phyloP scores from a whole-genome alignment of 2,797 vertebrate species.

The Phoebastria nigripes region DNA sequence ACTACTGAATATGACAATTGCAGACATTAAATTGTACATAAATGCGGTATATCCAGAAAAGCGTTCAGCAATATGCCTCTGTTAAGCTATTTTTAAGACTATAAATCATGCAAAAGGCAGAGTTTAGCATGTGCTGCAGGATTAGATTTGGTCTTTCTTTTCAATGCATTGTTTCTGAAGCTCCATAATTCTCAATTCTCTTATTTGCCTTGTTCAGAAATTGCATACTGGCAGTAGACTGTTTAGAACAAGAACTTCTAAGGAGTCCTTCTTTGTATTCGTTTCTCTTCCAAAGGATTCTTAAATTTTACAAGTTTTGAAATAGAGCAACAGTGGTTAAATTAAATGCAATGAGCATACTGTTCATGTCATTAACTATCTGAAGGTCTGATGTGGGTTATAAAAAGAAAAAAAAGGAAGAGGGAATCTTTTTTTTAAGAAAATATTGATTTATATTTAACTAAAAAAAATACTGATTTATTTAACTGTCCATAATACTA shows the following conservation, averaged over 20 bases:
- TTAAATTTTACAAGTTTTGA: not conserved
- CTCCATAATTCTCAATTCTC: not conserved
- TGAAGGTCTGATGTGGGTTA: not conserved
- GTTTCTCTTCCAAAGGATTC: not conserved
- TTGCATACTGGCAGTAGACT: not conserved
- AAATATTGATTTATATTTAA: not conserved
- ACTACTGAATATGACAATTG: not conserved
- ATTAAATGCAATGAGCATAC: rapidly evolving
- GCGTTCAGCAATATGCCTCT: not conserved
- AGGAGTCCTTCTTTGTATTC: not conserved
- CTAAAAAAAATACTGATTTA: not conserved
- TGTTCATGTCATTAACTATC: not conserved
- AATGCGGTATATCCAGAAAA: not conserved
- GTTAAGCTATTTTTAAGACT: not conserved
- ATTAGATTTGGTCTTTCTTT: not conserved
- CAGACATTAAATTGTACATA: no score
- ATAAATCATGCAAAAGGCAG: not conserved
- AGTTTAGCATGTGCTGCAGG: not conserved
- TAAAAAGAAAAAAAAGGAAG: not conserved
- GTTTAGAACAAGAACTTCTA: not conserved
- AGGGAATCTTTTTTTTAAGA: not conserved
- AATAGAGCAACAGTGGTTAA: not conserved
- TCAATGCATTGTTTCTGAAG: not conserved
- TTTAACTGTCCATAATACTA: not conserved
- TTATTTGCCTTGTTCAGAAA: not conserved